Evolutionary conservation across 2,797 vertebrate genomes (phyloP), one percentile per base, ranked within the genome.

Genomic region (Cirrhinus mrigala): DNA sequence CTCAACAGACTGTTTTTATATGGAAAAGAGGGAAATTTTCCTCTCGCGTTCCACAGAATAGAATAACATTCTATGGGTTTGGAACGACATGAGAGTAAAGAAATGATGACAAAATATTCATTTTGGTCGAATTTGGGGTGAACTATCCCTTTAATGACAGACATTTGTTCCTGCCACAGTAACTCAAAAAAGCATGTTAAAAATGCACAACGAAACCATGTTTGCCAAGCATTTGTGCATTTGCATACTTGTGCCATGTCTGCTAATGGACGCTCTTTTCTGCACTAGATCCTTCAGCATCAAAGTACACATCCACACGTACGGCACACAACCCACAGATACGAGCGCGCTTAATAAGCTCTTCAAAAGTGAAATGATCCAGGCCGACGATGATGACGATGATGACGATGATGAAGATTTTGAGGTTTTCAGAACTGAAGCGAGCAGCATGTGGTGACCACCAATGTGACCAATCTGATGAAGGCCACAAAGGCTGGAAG

Each of bases 321-420:
- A 33, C 3, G 4, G 46, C 37, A 70, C 66, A 58, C 80, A 22
- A n/a, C 48, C 46, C 79, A 69, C 20, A 68, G 27, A 44, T 66
- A 33, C 0, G 27, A 80, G 64, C 14, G 9, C 7, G 27, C 64
- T 56, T 27, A 58, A 77, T 24, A 44, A 44, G 14, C 11, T 58
- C 75, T 77, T 78, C 33, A 60, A 44, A 78, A n/a, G 37, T 60
- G 52, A 73, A 73, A 71, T 64, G 84, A 92, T 87, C 89, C 24
- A 69, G 91, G 89, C 89, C 88, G 89, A 92, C 87, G 91, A 93
- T 90, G 92, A 91, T 87, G 90, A 84, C 87, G 90, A 50, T 10
- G 46, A 46, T 8, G n/a, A 46, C 44, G 60, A 62, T 62, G 58
- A 90, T 88, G 82, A 70, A 71, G 76, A 84, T 85, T 81, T 75